phyloP scores from a whole-genome alignment of 2,888 invertebrate genomes.

The Nephrotoma appendiculata region DNA sequence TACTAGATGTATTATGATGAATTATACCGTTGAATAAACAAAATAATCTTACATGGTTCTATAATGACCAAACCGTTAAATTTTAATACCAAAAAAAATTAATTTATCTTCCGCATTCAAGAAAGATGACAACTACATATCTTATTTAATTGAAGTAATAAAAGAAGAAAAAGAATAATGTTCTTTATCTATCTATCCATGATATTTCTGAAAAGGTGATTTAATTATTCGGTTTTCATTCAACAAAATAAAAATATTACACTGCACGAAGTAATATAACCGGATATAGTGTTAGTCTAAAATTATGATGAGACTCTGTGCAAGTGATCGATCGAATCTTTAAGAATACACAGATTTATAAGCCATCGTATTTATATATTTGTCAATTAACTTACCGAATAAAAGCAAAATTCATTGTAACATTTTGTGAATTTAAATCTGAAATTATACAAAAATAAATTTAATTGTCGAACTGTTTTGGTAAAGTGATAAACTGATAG shows the following conservation, averaged over 20 bases:
- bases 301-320: not conserved
- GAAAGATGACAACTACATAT: not conserved
- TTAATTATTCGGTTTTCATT: not conserved
- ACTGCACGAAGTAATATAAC: not conserved
- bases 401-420: not conserved
- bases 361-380: not conserved
- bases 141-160: not conserved
- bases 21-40: not conserved
- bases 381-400: not conserved
- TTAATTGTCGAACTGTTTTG: not conserved
- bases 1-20: not conserved
- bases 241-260: not conserved
- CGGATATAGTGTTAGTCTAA: not conserved
- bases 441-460: not conserved
- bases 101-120: not conserved
- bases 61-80: not conserved
- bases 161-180: not conserved
- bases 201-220: not conserved
- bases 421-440: not conserved
- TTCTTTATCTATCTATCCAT: not conserved
- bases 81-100: not conserved
- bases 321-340: not conserved
- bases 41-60: not conserved
- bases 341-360: too few relatives aligned
- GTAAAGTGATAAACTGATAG: not conserved